Percentiles rank a stretch among this genome's conserved stretches.
Evolutionary conservation across 2,113 vertebrate genomes (phyloP).

Genomic region (Arizona elegans): DNA sequence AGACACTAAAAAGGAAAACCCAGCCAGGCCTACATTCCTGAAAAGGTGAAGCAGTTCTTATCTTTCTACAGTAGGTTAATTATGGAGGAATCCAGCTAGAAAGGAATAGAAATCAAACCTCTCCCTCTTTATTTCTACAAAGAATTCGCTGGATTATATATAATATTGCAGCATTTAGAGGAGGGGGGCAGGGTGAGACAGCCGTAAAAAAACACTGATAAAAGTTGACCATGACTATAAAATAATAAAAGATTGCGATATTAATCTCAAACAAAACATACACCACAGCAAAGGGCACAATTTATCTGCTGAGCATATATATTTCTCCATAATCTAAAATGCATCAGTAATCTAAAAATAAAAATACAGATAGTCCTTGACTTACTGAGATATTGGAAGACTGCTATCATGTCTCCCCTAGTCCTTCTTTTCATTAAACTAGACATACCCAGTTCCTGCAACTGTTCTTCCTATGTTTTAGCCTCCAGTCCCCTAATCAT

Average conservation of each 20-base stretch:
- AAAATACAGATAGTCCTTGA: not conserved
- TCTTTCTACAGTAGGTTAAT: conserved; percentile 31
- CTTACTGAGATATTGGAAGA: not conserved
- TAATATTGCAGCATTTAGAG: not conserved
- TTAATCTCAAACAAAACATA: not conserved
- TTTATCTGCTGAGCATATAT: not conserved
- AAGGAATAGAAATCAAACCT: conserved; percentile 4
- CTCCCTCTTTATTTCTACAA: conserved; percentile 6
- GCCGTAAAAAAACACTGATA: not conserved
- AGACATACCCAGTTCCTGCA: too few relatives aligned
- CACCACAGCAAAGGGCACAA: not conserved
- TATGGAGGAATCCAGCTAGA: conserved; percentile 35
- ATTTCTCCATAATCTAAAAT: not conserved
- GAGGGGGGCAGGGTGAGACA: not conserved
- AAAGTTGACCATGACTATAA: not conserved
- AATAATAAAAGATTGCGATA: not conserved
- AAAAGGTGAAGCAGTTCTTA: not conserved
- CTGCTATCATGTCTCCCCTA: too few relatives aligned
- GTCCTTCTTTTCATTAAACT: too few relatives aligned
- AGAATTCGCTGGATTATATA: not conserved
- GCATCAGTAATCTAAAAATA: not conserved
- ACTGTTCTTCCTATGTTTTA: too few relatives aligned
- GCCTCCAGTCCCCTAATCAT: too few relatives aligned
- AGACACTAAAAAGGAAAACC: not conserved
- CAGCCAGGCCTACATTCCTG: conserved; percentile 6